Base-by-base conservation (phyloP, 2,888 invertebrate species). In the Ceriagrion tenellum region DNA sequence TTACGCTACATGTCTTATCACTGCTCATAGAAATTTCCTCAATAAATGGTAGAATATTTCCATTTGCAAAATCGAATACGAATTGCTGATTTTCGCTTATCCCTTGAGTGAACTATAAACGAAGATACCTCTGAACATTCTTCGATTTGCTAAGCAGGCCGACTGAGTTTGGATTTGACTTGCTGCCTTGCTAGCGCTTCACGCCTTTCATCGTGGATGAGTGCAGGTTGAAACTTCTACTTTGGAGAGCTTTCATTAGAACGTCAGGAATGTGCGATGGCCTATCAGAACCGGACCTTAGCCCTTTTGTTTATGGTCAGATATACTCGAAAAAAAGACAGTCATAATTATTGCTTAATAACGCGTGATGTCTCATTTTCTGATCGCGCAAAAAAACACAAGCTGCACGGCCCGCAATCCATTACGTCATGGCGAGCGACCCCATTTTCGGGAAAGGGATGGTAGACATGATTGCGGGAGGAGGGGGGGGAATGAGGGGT, bases 301-400 rank as follows among this genome's bases (percentile, higher is more conserved):
- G 13, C 30, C 81, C 35, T 35, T 2, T 81, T 35, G 81, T 35
- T 81, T 81, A 81, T 18, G 35, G 35, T 10, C 35, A 12, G 35
- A 12, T 16, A 35, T 35, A 18, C 69, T n/a, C 12, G 16, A 81
- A 35, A 81, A 81, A 81, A 13, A 35, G 35, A 13, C 74, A 30
- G 35, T 81, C 81, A 81, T 81, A 81, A 81, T 81, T 81, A 81
- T 81, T 81, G 81, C 81, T 81, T 81, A 81, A 81, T 81, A 81
- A 81, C 81, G 81, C 81, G 35, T 81, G 81, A 81, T 81, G 81
- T 81, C 81, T 81, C 81, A 81, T 81, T 81, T 74, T 81, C 81
- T 81, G 81, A 35, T 35, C 35, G 81, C 1, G 35, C 30, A 35
- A 35, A 23, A 74, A 81, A 81, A 81, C 23, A 81, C 30, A 35